Conservation (phyloP, 1,140 invertebrate genomes). For the Papilio machaon region DNA sequence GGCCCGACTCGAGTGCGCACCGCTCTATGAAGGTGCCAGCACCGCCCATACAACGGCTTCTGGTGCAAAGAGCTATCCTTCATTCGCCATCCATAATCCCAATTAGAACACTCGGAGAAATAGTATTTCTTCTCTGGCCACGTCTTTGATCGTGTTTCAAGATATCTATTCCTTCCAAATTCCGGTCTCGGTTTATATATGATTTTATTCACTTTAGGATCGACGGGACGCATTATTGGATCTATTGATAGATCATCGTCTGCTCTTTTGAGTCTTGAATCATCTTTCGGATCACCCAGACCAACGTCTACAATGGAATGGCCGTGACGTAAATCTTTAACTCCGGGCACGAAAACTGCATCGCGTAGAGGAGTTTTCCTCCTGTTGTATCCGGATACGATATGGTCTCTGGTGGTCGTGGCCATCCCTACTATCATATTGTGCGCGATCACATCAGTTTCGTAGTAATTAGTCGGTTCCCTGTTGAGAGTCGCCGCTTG, state of each 20-base stretch:
- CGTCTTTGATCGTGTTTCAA: slow-evolving; percentile 51
- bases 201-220: slow-evolving; percentile 51
- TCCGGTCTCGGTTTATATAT: slow-evolving; percentile 65
- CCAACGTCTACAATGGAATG: slow-evolving; percentile 61
- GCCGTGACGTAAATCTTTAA: slow-evolving; percentile 52
- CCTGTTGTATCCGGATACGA: slow-evolving; percentile 52
- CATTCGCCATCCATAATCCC: slow-evolving; percentile 67
- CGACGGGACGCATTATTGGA: slow-evolving; percentile 66
- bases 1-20: slow-evolving; percentile 62
- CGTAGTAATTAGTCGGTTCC: slow-evolving; percentile 61
- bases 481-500: slow-evolving; percentile 60
- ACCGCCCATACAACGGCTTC: slow-evolving; percentile 52
- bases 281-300: slow-evolving; percentile 59
- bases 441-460: slow-evolving; percentile 59
- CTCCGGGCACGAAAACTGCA: slow-evolving; percentile 53
- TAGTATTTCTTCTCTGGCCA: slow-evolving; percentile 66
- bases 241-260: slow-evolving; percentile 53
- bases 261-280: slow-evolving; percentile 54
- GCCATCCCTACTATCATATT: slow-evolving; percentile 59
- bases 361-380: slow-evolving; percentile 55
- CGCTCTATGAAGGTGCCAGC: slow-evolving; percentile 57
- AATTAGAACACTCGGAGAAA: slow-evolving; percentile 57
- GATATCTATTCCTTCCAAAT: slow-evolving; percentile 56
- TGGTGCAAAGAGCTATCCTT: slow-evolving; percentile 55
- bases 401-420: slow-evolving; percentile 58